Conservation (phyloP, 23 tunicate genomes). For the Trididemnum nubilum region DNA sequence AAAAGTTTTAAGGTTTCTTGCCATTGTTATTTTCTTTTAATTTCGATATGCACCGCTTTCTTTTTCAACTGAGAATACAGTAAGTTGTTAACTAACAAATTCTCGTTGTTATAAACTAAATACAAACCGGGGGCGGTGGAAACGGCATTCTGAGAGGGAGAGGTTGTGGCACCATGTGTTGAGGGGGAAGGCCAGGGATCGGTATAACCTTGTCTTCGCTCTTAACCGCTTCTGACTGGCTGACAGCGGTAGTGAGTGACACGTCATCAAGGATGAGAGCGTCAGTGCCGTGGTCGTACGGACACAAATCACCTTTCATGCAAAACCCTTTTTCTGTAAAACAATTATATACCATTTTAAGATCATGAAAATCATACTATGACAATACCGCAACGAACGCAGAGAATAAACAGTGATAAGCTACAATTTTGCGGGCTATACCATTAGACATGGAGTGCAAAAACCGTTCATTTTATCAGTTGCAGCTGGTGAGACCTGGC, state of each 20-base stretch:
- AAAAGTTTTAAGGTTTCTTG: no score
- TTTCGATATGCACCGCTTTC: no score
- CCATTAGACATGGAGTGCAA: no score
- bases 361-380: background rate
- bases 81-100: no score
- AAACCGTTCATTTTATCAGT: no score
- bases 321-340: constrained; percentile 81
- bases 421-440: no score
- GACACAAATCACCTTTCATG: constrained; percentile 89
- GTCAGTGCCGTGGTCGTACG: constrained; percentile 94
- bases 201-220: constrained; percentile 17
- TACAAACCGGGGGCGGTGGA: constrained; percentile 37
- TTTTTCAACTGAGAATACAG: no score
- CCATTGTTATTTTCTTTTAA: no score
- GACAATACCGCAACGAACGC: background rate
- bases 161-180: constrained; percentile 15
- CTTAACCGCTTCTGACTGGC: constrained; percentile 1
- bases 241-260: background rate
- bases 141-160: constrained; percentile 30
- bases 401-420: no score
- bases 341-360: no score
- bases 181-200: constrained; percentile 28
- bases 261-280: constrained; percentile 85
- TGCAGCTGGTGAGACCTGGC: no score
- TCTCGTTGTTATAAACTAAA: no score